Conservation (phyloP, 2,113 vertebrate genomes). For the Butastur rufipennis region DNA sequence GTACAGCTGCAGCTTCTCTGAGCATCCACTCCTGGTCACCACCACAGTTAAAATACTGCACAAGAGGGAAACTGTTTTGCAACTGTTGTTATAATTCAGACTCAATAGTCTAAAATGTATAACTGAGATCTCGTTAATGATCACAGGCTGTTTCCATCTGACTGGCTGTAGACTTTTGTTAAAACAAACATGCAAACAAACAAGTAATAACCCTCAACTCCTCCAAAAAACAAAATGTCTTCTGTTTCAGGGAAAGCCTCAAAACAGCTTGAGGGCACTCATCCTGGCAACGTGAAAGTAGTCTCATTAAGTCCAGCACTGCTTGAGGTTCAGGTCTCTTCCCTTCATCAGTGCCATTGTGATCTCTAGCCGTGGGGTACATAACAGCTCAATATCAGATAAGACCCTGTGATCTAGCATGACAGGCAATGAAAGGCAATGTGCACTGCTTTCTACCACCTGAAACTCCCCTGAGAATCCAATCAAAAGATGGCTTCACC, state of each 20-base stretch:
- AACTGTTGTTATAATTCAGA: neutral
- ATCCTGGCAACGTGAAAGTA: neutral
- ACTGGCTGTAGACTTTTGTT: neutral
- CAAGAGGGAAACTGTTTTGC: neutral
- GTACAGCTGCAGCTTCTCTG: neutral
- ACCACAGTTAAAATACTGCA: neutral
- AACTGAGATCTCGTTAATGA: neutral
- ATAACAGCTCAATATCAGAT: neutral
- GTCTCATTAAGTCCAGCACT: neutral
- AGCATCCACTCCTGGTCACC: neutral
- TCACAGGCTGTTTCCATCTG: neutral
- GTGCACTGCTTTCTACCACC: neutral
- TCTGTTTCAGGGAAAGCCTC: neutral
- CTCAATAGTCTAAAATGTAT: neutral
- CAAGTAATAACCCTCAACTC: neutral
- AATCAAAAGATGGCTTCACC: neutral
- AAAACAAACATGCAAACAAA: neutral
- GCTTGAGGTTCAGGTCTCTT: neutral
- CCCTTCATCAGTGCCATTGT: neutral
- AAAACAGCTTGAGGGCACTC: neutral
- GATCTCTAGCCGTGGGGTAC: neutral
- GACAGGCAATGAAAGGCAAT: neutral
- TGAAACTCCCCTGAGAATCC: neutral
- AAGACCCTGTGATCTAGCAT: neutral
- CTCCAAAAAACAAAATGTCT: neutral